Base-by-base conservation (phyloP, 2,888 invertebrate genomes). In the Camponotus fellah region DNA sequence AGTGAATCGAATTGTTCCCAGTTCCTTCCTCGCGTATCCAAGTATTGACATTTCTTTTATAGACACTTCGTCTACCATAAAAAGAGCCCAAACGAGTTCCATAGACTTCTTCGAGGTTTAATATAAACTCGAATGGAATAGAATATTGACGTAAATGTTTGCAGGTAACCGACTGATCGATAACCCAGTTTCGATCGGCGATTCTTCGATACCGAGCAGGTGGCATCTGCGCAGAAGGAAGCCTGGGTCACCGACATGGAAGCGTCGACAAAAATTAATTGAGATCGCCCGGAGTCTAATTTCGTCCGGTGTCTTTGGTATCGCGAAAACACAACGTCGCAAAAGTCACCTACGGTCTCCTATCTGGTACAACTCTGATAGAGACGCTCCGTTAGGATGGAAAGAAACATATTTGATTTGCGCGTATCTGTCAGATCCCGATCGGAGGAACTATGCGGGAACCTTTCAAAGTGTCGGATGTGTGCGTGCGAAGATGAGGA, bases 111-210 rank as follows among this genome's bases (percentile, higher is more conserved):
- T 32, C n/a, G 5, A 75, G 46, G 9, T 74, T 74, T 21, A 34
- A 43, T 34, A 32, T 32, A 62, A 46, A 76, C 9, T 17, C 12
- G 34, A 17, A n/a, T 12, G 14, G 12, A 12, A n/a, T 1, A 26
- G 26, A 53, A 53, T 34, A 17, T 21, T 40, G 17, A 17, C n/a
- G 40, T 10, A 64, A 74, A 64, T 21, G 46, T 64, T 64, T 26
- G 40, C 62, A 64, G 53, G 56, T 62, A 64, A 40, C 6, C 46
- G 60, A 37, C 71, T 72, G 87, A 88, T 90, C 90, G 90, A 90
- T 90, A 90, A 90, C 86, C 89, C 86, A 90, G 80, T 90, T 89
- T 86, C 82, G 86, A 90, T 88, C 77, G 53, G 14, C 75, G 68
- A 82, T 82, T 83, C 53, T 71, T 34, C 58, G 21, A 79, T 79